Evolutionary conservation across 2,797 vertebrate species (phyloP).

Genomic region (Sciaenops ocellatus): DNA sequence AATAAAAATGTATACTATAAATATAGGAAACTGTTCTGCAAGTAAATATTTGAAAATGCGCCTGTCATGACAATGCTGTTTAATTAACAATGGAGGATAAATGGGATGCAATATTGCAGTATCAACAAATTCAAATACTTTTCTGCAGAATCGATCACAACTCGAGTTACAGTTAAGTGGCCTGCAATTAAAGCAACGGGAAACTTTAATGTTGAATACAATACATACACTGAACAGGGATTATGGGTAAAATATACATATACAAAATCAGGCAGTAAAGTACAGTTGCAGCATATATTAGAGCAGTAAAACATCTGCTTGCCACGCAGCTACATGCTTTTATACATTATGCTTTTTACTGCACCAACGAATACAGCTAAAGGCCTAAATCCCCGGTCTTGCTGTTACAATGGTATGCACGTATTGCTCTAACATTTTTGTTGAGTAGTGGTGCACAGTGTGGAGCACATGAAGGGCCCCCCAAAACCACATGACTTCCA

Average conservation of each 20-base stretch:
- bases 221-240: neutral
- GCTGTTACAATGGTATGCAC: neutral
- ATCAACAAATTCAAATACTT: neutral
- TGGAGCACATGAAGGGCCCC: slow-evolving; percentile 17
- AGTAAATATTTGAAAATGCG: neutral
- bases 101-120: neutral
- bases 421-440: neutral
- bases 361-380: neutral
- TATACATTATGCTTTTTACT: neutral
- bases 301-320: neutral
- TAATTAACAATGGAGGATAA: neutral
- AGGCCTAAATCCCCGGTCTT: neutral
- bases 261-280: neutral
- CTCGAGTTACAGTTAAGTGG: neutral
- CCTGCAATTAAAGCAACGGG: neutral
- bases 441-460: neutral
- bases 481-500: slow-evolving; percentile 35
- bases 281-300: neutral
- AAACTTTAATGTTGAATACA: neutral
- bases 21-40: neutral
- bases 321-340: neutral
- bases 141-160: neutral
- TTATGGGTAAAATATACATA: neutral
- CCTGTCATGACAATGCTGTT: neutral
- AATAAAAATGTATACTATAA: neutral